Percentiles rank a stretch among this genome's conserved stretches.
These are phyloP conservation scores for Leuciscus waleckii DNA, from an alignment of 2,797 vertebrate species.

Conservation along the genomic window DNA sequence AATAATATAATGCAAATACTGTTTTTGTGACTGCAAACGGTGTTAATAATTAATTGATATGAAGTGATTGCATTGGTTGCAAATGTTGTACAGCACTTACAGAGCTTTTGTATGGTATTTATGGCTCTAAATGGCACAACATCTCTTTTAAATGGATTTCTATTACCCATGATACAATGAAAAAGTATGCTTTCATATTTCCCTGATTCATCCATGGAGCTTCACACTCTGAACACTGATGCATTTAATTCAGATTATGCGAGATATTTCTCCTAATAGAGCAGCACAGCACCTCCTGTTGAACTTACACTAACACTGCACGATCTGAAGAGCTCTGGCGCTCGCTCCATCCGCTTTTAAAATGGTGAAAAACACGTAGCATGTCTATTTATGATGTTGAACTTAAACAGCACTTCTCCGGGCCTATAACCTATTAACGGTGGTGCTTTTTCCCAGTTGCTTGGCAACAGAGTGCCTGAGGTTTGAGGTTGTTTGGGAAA, in stretches of 20 bases:
- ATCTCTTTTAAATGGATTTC: neutral
- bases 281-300: conserved; percentile 44
- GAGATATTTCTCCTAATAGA: neutral
- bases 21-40: neutral
- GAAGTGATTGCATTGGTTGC: neutral
- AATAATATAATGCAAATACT: neutral
- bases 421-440: conserved; percentile 8
- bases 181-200: neutral
- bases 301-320: conserved; percentile 15
- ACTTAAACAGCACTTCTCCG: conserved; percentile 5
- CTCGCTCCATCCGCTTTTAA: conserved; percentile 13
- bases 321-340: neutral
- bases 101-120: neutral
- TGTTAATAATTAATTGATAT: neutral
- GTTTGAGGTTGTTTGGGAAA: conserved; percentile 45
- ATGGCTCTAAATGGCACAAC: neutral
- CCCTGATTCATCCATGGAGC: neutral
- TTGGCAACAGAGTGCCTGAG: conserved; percentile 42
- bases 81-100: neutral
- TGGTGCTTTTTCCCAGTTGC: conserved; percentile 37
- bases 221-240: neutral
- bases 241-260: neutral
- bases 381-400: conserved; percentile 25
- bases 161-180: neutral
- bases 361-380: neutral